Percentiles rank a stretch among this genome's conserved stretches.
Conservation (phyloP, 2,113 vertebrate genomes). For the Lophotis ruficrista region DNA sequence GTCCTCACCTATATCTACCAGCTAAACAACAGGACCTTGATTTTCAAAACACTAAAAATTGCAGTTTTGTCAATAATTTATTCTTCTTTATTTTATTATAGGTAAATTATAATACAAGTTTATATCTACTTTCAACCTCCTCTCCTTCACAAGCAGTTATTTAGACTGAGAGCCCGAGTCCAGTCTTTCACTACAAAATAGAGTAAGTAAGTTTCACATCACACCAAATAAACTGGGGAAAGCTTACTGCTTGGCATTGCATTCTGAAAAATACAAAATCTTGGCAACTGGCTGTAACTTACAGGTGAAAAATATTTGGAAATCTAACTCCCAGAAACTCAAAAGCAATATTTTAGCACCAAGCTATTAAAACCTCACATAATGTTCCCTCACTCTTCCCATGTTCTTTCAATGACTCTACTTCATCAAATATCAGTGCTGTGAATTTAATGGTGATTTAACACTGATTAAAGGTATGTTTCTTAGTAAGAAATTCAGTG, state of each 20-base stretch:
- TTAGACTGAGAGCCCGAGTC: not conserved
- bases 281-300: not conserved
- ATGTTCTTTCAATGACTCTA: not conserved
- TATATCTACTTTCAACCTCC: not conserved
- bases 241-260: not conserved
- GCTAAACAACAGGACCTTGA: not conserved
- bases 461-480: not conserved
- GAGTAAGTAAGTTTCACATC: not conserved
- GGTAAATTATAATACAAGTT: not conserved
- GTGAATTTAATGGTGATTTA: not conserved
- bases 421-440: not conserved
- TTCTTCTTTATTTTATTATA: not conserved
- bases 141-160: not conserved
- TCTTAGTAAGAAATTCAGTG: not conserved
- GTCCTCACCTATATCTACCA: not conserved
- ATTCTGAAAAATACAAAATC: not conserved
- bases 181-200: not conserved
- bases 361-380: not conserved
- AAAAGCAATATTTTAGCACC: not conserved
- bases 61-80: not conserved
- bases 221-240: not conserved
- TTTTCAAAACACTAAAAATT: not conserved
- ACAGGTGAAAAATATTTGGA: not conserved
- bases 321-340: not conserved
- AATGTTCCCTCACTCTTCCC: not conserved